Evolutionary conservation across 2,113 vertebrate genomes (phyloP), one percentile per base, ranked within the genome.

Genomic region (Pardalotus punctatus): DNA sequence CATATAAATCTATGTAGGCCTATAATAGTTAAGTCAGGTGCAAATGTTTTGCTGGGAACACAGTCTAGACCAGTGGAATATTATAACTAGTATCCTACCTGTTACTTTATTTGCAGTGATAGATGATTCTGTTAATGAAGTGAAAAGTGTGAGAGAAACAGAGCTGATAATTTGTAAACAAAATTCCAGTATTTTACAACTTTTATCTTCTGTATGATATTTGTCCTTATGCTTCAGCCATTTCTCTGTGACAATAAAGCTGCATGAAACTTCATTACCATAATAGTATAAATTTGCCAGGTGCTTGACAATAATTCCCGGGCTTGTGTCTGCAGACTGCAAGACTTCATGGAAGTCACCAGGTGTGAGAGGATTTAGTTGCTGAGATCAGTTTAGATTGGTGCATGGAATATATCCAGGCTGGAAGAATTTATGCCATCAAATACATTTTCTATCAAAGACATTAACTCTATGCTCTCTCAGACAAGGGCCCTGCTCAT

Each of bases 391-490:
- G 47, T 71, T 91, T 51, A 84, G 31, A 62, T 25, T 60, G 16
- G 13, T 56, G 22, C 43, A 81, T 21, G 21, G 53, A 76, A 53
- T 45, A 25, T 17, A 66, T 31, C 29, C 28, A 45, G 19, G 14
- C 35, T 71, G 36, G 48, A 88, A 88, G 25, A 94, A 91, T 94
- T 91, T 84, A 67, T 20, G 31, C 10, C 94, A 78, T 90, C 72
- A 87, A 65, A 79, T 94, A 81, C n/a, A 85, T 95, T 96, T 69
- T 38, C 10, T 94, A 66, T 85, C 70, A 86, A 60, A 72, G 95
- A 88, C 42, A 71, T 92, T 95, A 90, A 71, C 69, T 93, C 79
- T 86, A 61, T 81, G 48, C 61, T 94, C 45, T 62, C 67, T 89
- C 67, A 87, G 40, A 51, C 33, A 81, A 86, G 86, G 38, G 93